Percentiles rank a stretch among this genome's conserved stretches.
These are phyloP conservation scores for Lissonota sp. DNA, from an alignment of 2,888 invertebrate species.

Conservation along the genomic window DNA sequence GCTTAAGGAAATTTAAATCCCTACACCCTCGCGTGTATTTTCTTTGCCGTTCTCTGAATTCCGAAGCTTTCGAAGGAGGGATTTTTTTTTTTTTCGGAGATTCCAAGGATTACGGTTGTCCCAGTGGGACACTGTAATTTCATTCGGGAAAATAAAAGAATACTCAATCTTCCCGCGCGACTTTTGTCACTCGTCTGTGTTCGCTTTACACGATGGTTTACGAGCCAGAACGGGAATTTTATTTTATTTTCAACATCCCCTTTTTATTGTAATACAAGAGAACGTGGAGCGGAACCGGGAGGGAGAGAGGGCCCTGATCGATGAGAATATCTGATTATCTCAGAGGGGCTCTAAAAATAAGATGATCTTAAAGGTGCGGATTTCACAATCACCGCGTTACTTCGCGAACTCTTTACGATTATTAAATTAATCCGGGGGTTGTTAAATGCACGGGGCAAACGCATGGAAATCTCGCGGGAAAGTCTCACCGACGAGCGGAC, in stretches of 20 bases:
- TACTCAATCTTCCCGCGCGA: not conserved
- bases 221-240: slow-evolving; percentile 9
- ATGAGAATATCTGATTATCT: too few relatives aligned
- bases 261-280: too few relatives aligned
- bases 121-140: not conserved
- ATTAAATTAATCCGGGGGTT: too few relatives aligned
- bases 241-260: not conserved
- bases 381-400: too few relatives aligned
- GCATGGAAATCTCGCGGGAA: too few relatives aligned
- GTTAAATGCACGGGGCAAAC: too few relatives aligned
- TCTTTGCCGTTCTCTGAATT: not conserved
- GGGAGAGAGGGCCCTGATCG: too few relatives aligned
- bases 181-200: slow-evolving; percentile 17
- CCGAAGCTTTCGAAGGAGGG: not conserved
- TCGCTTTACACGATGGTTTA: slow-evolving; percentile 9
- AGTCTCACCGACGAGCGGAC: too few relatives aligned
- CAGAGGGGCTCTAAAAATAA: too few relatives aligned
- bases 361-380: too few relatives aligned
- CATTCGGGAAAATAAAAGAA: slow-evolving; percentile 6
- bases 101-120: not conserved
- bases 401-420: too few relatives aligned
- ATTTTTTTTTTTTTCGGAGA: not conserved
- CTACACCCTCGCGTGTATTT: not conserved
- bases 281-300: too few relatives aligned
- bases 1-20: not conserved